These are phyloP conservation scores for Oryzaephilus surinamensis DNA, from an alignment of 1,140 invertebrate species.

Conservation along the genomic window DNA sequence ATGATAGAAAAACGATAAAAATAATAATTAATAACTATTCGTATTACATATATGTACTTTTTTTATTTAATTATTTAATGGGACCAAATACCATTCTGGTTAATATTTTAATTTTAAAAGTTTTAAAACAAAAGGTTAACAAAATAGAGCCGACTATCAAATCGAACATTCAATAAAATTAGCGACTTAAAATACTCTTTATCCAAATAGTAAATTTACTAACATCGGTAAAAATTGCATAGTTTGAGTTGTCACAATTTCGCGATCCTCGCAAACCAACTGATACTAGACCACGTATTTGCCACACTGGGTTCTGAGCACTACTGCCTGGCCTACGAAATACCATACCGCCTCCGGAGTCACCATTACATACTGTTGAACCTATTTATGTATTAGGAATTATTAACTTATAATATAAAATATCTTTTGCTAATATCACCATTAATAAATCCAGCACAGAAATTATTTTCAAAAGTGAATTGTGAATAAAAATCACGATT, in stretches of 20 bases:
- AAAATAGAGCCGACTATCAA: too few species aligned
- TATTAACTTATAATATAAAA: too few species aligned
- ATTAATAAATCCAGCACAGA: conserved; percentile 46
- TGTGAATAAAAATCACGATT: conserved; percentile 37
- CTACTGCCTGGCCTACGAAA: conserved; percentile 37
- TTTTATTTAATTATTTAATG: too few species aligned
- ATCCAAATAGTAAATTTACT: conserved; percentile 48
- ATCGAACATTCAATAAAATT: too few species aligned
- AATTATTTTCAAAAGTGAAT: conserved; percentile 47
- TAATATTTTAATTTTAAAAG: too few species aligned
- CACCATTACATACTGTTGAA: conserved; percentile 49
- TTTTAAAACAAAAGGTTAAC: too few species aligned
- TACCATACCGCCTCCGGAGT: conserved; percentile 50
- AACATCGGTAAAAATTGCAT: conserved; percentile 47
- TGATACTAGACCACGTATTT: conserved; percentile 45
- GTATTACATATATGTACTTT: too few species aligned
- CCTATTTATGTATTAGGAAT: conserved; percentile 36
- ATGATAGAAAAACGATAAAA: too few species aligned
- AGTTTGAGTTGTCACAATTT: conserved; percentile 44
- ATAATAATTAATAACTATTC: too few species aligned
- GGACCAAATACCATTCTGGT: too few species aligned
- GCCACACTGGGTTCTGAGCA: conserved; percentile 39
- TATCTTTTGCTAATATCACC: conserved; percentile 21
- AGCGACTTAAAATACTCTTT: too few species aligned
- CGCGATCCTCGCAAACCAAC: conserved; percentile 41